A percentile compares a stretch with the other conserved stretches of the same genome.
Evolutionary conservation across 2,888 invertebrate species (phyloP).

Genomic region (Nephrotoma appendiculata): DNA sequence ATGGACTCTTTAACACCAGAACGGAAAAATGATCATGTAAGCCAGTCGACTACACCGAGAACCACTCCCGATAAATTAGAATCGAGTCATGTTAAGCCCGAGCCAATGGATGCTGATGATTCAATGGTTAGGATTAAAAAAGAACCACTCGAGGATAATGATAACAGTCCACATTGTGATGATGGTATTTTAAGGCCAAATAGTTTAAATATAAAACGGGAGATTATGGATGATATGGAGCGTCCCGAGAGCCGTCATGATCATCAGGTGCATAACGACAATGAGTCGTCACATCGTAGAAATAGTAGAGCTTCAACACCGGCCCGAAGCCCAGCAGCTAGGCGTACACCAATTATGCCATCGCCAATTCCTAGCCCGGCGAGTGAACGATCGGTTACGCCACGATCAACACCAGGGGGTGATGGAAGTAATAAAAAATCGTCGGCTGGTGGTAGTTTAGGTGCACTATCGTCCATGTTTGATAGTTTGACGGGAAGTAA

Average conservation of each 20-base stretch:
- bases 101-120: constrained; percentile 39
- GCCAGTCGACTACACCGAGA: constrained; percentile 29
- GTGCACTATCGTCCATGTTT: constrained; percentile 81
- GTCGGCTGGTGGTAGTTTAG: constrained; percentile 46
- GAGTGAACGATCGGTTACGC: constrained; percentile 66
- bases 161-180: constrained; percentile 32
- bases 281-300: constrained; percentile 4
- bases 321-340: constrained; percentile 38
- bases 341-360: constrained; percentile 21
- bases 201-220: background rate
- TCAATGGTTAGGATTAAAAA: constrained; percentile 42
- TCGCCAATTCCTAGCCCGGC: constrained; percentile 46
- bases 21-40: constrained; percentile 49
- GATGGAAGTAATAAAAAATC: constrained; percentile 39
- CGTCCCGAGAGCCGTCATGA: background rate
- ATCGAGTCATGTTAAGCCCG: constrained; percentile 35
- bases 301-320: constrained; percentile 17
- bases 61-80: constrained; percentile 39
- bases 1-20: constrained; percentile 73
- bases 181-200: constrained; percentile 20
- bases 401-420: constrained; percentile 43
- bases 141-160: constrained; percentile 39
- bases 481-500: constrained; percentile 59
- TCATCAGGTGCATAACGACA: background rate
- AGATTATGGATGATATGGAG: constrained; percentile 1